Evolutionary conservation across 2,113 vertebrate species (phyloP), one percentile per base, ranked within the genome.

Genomic region (Pedetes capensis): DNA sequence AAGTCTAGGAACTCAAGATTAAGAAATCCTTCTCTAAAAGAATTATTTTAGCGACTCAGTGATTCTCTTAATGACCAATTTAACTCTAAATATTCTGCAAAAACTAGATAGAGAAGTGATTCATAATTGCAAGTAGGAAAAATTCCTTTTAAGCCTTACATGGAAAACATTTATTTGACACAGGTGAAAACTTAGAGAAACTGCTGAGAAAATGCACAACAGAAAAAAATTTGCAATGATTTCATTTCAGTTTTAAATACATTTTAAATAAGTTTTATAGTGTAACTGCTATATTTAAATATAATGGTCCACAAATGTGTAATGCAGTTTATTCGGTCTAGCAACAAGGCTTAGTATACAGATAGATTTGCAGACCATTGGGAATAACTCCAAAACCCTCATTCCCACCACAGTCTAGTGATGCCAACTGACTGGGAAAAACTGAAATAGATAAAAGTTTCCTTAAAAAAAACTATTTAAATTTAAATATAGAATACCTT

Each of bases 401-500:
- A 90, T 0, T 84, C 27, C n/a, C 8, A 68, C 6, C 8, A 66
- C 5, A 84, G 23, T 27, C 10, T 51, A 39, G 32, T 55, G 27
- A 84, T 63, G 37, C 8, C 71, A 91, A 89, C 16, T 83, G 42
- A 92, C 1, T 64, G 20, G 8, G 20, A 71, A 39, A 91, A 53
- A 64, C 10, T 87, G 13, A 94, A 91, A 95, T 39, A 89, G 39
- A 75, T 86, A 37, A 94, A 89, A 68, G 29, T 5, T 76, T 87
- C 23, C 59, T 87, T n/a, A 87, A 79, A 39, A 64, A 23, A 93
- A 57, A 81, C 34, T 55, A 93, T 81, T 80, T 94, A 90, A 71
- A 93, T 87, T 96, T 96, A 87, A 88, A 94, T 83, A 95, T 27
- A 76, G 71, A 59, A 78, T 59, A 53, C 18, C n/a, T 64, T 95